These are phyloP conservation scores for Pseudorhombus dupliciocellatus DNA, from an alignment of 2,113 vertebrate genomes.

Conservation along the genomic window DNA sequence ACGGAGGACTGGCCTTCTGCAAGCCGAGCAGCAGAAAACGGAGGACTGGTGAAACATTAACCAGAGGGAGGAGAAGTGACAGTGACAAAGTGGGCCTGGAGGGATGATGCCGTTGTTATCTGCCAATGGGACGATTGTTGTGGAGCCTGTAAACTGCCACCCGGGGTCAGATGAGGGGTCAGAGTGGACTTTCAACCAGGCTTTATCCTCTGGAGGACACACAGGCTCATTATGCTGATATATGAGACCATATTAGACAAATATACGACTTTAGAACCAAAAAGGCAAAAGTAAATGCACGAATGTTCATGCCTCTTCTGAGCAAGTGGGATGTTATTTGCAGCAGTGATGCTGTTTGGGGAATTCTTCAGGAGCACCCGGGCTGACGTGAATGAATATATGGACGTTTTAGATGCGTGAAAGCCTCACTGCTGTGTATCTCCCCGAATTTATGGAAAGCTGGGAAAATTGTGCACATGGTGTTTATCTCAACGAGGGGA, in stretches of 20 bases:
- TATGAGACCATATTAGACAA: constrained; percentile 57
- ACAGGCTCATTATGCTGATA: constrained; percentile 70
- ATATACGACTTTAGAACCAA: constrained; percentile 32
- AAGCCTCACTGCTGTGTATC: constrained; percentile 26
- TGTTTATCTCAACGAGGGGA: constrained; percentile 67
- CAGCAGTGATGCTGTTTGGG: neutral
- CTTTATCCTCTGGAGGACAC: constrained; percentile 47
- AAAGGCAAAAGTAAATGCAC: constrained; percentile 21
- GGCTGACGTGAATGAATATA: constrained; percentile 6
- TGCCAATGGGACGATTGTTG: constrained; percentile 75
- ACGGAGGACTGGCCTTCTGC: constrained; percentile 38
- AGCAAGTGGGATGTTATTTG: neutral
- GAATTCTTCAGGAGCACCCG: neutral
- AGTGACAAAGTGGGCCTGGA: constrained; percentile 75
- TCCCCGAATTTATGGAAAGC: constrained; percentile 56
- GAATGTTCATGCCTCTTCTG: neutral
- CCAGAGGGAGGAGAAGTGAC: constrained; percentile 71
- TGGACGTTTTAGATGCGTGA: constrained; percentile 31
- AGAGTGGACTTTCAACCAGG: constrained; percentile 54
- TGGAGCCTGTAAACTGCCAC: constrained; percentile 70
- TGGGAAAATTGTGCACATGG: constrained; percentile 66
- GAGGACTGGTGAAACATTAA: constrained; percentile 80
- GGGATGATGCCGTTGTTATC: constrained; percentile 76
- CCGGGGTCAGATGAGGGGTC: constrained; percentile 76
- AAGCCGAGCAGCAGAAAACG: constrained; percentile 35